Evolutionary conservation across 2,113 vertebrate genomes (phyloP), one percentile per base, ranked within the genome.

Genomic region (Halcyon senegalensis): DNA sequence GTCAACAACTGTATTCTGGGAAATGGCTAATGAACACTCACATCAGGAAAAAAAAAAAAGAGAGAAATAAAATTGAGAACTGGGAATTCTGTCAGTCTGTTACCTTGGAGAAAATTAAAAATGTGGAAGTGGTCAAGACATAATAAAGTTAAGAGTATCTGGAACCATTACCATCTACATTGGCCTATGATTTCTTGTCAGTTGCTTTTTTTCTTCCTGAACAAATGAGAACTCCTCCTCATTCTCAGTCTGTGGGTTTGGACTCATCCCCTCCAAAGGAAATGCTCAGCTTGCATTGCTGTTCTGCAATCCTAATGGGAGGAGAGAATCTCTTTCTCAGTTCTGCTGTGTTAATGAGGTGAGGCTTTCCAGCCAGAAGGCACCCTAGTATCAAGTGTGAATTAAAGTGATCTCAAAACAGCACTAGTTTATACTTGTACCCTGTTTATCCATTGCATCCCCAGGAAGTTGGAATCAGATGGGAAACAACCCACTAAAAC

Each of bases 1-100:
- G 91, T 77, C 80, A 93, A 77, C 78, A 93, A 11, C 74, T 64
- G 21, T 91, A 67, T 94, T 96, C 89, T 94, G 78, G 90, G 90
- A 95, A 97, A 89, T 16, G 20, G 31, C 30, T 67, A 33, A 58
- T 74, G 48, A 72, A 35, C 5, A 69, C 0, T 2, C 31, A 83
- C 1, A 7, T 89, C 90, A 92, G 66, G 66, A 73, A 67, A 63
- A 66, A 60, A 6, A 27, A 37, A 12, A 55, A 6, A 28, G 37
- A 53, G 16, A 24, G 2, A 3, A 76, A 15, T 2, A 20, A 70
- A 58, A 73, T 31, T 0, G 2, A 76, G 11, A 89, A 67, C 37
- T 64, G 62, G 55, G 33, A 87, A 94, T 92, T 84, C 55, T 89
- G 16, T 89, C 72, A 58, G 67, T 41, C 50, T 16, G 37, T 70